Conservation (phyloP, 1,140 invertebrate species). For the Pectinophora gossypiella region DNA sequence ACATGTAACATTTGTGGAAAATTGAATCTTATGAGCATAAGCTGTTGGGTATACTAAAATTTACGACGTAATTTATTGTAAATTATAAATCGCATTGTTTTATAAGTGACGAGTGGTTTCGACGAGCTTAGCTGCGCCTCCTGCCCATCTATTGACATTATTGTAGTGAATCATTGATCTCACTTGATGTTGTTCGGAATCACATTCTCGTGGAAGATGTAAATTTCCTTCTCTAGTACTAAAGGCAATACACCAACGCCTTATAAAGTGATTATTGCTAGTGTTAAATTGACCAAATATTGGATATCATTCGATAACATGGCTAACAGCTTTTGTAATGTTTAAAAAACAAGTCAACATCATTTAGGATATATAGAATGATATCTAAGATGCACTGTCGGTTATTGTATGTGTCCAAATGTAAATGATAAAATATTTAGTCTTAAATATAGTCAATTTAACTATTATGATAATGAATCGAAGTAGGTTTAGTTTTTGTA, state of each 20-base stretch:
- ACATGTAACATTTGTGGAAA: slow-evolving; percentile 8
- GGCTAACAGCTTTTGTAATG: slow-evolving; percentile 49
- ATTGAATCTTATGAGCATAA: slow-evolving; percentile 16
- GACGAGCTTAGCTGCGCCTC: slow-evolving; percentile 22
- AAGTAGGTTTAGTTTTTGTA: slow-evolving; percentile 55
- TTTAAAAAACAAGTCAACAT: slow-evolving; percentile 32
- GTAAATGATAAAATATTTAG: slow-evolving; percentile 47
- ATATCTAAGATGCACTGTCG: slow-evolving; percentile 42
- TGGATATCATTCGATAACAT: slow-evolving; percentile 38
- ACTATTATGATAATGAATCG: slow-evolving; percentile 33
- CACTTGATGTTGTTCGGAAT: slow-evolving; percentile 27
- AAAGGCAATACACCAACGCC: slow-evolving; percentile 41
- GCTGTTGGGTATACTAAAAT: slow-evolving; percentile 30
- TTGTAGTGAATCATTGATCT: slow-evolving; percentile 26
- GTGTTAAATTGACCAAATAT: slow-evolving; percentile 41
- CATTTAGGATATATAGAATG: slow-evolving; percentile 18
- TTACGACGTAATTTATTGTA: slow-evolving; percentile 23
- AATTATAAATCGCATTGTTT: slow-evolving; percentile 23
- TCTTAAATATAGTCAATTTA: slow-evolving; percentile 60
- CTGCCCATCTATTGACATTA: background rate
- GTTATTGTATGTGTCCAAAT: slow-evolving; percentile 46
- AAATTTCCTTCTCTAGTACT: slow-evolving; percentile 17
- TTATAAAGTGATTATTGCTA: slow-evolving; percentile 34
- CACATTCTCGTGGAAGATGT: slow-evolving; percentile 9
- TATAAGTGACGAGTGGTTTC: slow-evolving; percentile 15